phyloP scores from a whole-genome alignment of 1,140 invertebrate species.

The Plodia interpunctella region DNA sequence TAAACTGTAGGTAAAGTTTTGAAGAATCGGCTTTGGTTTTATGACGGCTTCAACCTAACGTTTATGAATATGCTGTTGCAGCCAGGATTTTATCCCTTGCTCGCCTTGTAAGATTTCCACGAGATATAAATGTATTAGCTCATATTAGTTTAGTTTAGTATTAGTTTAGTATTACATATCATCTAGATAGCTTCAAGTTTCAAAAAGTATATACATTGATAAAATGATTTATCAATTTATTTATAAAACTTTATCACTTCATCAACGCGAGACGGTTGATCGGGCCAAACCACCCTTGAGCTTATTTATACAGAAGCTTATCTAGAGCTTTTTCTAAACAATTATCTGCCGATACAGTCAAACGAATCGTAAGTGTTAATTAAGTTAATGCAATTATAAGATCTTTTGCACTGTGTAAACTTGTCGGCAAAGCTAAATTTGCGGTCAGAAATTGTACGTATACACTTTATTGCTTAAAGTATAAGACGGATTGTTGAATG shows the following conservation, averaged over 20 bases:
- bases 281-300: conserved; percentile 11
- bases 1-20: too few relatives aligned
- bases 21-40: too few relatives aligned
- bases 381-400: conserved; percentile 49
- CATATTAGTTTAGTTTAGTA: too few relatives aligned
- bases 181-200: too few relatives aligned
- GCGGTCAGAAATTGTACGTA: not conserved
- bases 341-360: conserved; percentile 41
- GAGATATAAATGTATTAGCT: too few relatives aligned
- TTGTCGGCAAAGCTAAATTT: conserved; percentile 17
- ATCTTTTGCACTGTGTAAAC: conserved; percentile 26
- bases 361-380: conserved; percentile 45
- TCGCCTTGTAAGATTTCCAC: too few relatives aligned
- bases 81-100: too few relatives aligned
- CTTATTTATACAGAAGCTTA: conserved; percentile 17
- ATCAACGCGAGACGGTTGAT: not conserved
- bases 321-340: conserved; percentile 28
- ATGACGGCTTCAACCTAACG: too few relatives aligned
- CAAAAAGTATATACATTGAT: too few relatives aligned
- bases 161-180: too few relatives aligned
- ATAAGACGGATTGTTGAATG: not conserved
- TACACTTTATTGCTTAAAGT: not conserved
- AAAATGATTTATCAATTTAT: too few relatives aligned
- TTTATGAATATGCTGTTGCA: too few relatives aligned
- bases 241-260: conserved; percentile 1